Percentiles rank a stretch among this genome's conserved stretches.
Evolutionary conservation across 2,888 invertebrate genomes (phyloP).

Genomic region (Macaria notata): DNA sequence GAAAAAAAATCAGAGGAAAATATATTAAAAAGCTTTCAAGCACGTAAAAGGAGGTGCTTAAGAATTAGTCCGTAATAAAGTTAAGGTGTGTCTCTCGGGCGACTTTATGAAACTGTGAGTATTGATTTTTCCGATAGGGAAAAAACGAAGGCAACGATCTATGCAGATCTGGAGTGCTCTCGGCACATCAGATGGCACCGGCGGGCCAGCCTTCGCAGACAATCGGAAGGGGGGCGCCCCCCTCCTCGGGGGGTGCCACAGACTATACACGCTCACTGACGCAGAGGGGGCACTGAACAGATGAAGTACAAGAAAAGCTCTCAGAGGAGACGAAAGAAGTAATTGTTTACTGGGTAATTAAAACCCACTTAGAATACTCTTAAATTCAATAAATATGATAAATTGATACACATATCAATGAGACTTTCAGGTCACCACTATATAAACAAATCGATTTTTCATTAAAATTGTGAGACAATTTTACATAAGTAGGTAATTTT

Average conservation of each 20-base stretch:
- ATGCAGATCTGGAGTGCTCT: conserved; percentile 83
- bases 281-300: conserved; percentile 1
- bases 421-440: too few relatives aligned
- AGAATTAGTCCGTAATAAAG: conserved; percentile 58
- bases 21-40: conserved; percentile 32
- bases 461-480: too few relatives aligned
- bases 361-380: too few relatives aligned
- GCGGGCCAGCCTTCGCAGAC: conserved; percentile 81
- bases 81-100: conserved; percentile 68
- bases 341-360: too few relatives aligned
- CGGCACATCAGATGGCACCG: conserved; percentile 83
- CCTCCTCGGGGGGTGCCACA: conserved; percentile 72
- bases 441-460: too few relatives aligned
- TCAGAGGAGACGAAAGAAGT: too few relatives aligned
- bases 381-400: too few relatives aligned
- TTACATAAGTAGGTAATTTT: too few relatives aligned
- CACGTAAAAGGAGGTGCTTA: conserved; percentile 34
- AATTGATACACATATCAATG: too few relatives aligned
- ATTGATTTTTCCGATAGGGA: conserved; percentile 81
- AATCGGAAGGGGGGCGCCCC: conserved; percentile 76
- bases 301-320: too few relatives aligned
- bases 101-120: conserved; percentile 76
- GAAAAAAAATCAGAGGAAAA: conserved; percentile 27
- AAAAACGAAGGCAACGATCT: conserved; percentile 82
- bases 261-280: conserved; percentile 48